These are phyloP conservation scores for Euwallacea similis DNA, from an alignment of 1,140 invertebrate genomes.

Conservation along the genomic window DNA sequence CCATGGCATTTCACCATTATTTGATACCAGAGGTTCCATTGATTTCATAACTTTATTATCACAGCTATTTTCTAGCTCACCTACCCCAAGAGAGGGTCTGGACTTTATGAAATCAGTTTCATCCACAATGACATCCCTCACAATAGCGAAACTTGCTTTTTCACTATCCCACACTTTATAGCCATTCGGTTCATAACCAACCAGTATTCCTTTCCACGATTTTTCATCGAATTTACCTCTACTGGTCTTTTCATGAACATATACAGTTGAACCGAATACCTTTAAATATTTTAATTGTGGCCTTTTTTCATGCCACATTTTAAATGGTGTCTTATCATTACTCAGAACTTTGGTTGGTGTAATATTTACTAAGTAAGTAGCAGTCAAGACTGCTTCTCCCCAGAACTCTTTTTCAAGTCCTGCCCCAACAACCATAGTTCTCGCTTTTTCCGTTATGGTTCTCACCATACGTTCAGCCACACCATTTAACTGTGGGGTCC, in stretches of 20 bases:
- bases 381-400: constrained; percentile 53
- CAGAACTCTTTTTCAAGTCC: constrained; percentile 48
- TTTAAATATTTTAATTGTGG: constrained; percentile 55
- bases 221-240: constrained; percentile 54
- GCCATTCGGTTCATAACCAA: constrained; percentile 55
- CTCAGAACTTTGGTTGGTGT: constrained; percentile 52
- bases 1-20: too few species aligned
- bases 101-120: constrained; percentile 50
- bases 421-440: constrained; percentile 51
- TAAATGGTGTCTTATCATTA: constrained; percentile 53
- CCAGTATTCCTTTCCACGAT: constrained; percentile 50
- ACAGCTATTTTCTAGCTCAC: too few species aligned
- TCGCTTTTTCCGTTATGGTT: constrained; percentile 55
- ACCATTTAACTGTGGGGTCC: constrained; percentile 59
- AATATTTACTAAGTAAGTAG: constrained; percentile 55
- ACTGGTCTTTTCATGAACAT: constrained; percentile 53
- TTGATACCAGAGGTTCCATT: too few species aligned
- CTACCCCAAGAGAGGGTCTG: constrained; percentile 27
- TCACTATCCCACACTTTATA: constrained; percentile 53
- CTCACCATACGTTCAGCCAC: constrained; percentile 56
- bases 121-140: constrained; percentile 54
- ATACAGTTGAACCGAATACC: constrained; percentile 56
- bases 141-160: constrained; percentile 47
- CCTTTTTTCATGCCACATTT: constrained; percentile 56
- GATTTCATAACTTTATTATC: too few species aligned